Evolutionary conservation across 2,888 invertebrate genomes (phyloP).

Genomic region (Amblyjoppa fuscipennis): DNA sequence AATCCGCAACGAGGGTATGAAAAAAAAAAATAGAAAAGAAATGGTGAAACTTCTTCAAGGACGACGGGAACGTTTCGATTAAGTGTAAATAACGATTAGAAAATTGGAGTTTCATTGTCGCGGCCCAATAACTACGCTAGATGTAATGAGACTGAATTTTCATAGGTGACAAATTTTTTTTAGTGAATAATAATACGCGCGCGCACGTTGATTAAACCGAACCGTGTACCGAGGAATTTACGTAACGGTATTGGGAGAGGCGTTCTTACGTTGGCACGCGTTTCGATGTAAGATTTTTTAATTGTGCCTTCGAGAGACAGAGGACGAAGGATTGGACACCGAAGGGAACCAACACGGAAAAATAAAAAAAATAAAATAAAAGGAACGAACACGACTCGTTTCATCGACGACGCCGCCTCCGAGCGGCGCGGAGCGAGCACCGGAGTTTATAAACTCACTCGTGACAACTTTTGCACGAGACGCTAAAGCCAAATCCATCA

Average conservation of each 20-base stretch:
- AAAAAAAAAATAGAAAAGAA: constrained; percentile 1
- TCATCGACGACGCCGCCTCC: background rate
- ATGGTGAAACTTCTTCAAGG: background rate
- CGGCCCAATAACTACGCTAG: constrained; percentile 32
- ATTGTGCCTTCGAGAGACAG: constrained; percentile 57
- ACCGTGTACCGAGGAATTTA: constrained; percentile 17
- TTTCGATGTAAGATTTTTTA: constrained; percentile 60
- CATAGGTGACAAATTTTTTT: constrained; percentile 49
- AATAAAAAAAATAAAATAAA: background rate
- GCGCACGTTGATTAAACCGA: constrained; percentile 16
- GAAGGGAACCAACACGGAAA: constrained; percentile 21
- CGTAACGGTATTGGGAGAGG: constrained; percentile 15
- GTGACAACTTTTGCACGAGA: constrained; percentile 2
- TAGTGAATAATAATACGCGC: constrained; percentile 28
- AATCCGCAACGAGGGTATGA: constrained; percentile 1
- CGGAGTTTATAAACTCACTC: background rate
- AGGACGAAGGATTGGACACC: constrained; percentile 35
- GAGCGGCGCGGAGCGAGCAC: constrained; percentile 5
- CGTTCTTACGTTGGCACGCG: constrained; percentile 55
- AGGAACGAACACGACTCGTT: constrained; percentile 9
- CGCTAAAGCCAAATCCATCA: constrained; percentile 18
- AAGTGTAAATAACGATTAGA: constrained; percentile 38
- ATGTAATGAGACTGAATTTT: constrained; percentile 49
- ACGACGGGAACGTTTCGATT: constrained; percentile 17
- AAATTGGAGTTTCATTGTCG: constrained; percentile 51